Evolutionary conservation across 2,113 vertebrate species (phyloP), one percentile per base, ranked within the genome.

Genomic region (Calidris pygmaea): DNA sequence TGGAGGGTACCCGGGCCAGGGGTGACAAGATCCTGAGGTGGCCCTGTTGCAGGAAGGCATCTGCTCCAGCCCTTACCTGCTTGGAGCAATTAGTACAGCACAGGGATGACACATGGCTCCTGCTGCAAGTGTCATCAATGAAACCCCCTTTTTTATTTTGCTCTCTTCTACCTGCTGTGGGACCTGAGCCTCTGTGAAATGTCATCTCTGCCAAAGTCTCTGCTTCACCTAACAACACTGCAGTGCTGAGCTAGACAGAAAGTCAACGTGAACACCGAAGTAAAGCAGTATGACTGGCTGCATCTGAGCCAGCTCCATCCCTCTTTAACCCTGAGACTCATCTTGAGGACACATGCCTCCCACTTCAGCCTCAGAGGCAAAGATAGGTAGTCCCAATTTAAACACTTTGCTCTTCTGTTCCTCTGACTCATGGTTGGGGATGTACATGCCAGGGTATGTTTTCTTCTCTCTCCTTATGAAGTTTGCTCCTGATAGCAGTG

Each of bases 11-110:
- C 34, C 18, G 55, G 43, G 15, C 18, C 95, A 53, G 29, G 0
- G 5, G 24, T 21, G 8, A 10, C 58, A 43, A 83, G 6, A 9
- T 85, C 56, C 32, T 78, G 3, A 1, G 0, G 22, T 92, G 56
- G n/a, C 27, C 10, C 7, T 45, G n/a, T 10, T 1, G 0, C 6
- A 1, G 23, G 23, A 88, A 76, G 34, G 6, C 0, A 0, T 47
- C 70, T 68, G 43, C 34, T 76, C 30, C n/a, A 74, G 39, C 32
- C 37, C 1, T 0, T 53, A 39, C 55, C 59, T 87, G 11, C 37
- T 84, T 34, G 20, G 9, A 59, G 21, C 50, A 90, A 56, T 35
- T 77, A 53, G 45, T 16, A 52, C 12, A 71, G 55, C 32, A 26
- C 35, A 29, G 41, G 21, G 14, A 34, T 14, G 30, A 9, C 35